Evolutionary conservation across 1,140 invertebrate species (phyloP).

Genomic region (Drosophila nigromelanica): DNA sequence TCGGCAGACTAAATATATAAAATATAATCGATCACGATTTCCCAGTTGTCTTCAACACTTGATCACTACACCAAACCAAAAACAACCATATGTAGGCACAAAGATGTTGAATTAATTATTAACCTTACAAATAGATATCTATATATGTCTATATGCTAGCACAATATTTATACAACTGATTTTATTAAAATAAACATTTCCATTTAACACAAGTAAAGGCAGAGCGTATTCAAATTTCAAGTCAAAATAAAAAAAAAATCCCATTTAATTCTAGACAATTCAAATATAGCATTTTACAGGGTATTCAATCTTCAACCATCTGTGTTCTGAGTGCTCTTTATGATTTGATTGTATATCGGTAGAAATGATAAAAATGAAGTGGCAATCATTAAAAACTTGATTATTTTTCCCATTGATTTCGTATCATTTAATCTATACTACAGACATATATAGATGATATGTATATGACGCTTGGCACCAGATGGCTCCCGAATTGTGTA

Average conservation of each 20-base stretch:
- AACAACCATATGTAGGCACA: constrained; percentile 27
- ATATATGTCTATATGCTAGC: constrained; percentile 16
- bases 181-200: constrained; percentile 22
- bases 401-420: no score
- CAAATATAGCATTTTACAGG: no score
- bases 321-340: no score
- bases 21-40: background rate
- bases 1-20: constrained; percentile 49
- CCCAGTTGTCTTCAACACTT: constrained; percentile 24
- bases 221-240: no score
- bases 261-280: no score
- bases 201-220: constrained; percentile 17
- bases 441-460: no score
- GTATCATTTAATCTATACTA: no score
- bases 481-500: no score
- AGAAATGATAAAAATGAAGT: constrained; percentile 6
- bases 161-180: constrained; percentile 20
- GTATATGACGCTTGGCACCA: no score
- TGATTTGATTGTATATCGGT: background rate
- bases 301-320: background rate
- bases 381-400: constrained; percentile 23
- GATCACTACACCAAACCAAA: constrained; percentile 24
- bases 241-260: no score
- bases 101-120: constrained; percentile 27
- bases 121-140: constrained; percentile 18